These are phyloP conservation scores for Drosophila rufa DNA, from an alignment of 1,140 invertebrate species.

Conservation along the genomic window DNA sequence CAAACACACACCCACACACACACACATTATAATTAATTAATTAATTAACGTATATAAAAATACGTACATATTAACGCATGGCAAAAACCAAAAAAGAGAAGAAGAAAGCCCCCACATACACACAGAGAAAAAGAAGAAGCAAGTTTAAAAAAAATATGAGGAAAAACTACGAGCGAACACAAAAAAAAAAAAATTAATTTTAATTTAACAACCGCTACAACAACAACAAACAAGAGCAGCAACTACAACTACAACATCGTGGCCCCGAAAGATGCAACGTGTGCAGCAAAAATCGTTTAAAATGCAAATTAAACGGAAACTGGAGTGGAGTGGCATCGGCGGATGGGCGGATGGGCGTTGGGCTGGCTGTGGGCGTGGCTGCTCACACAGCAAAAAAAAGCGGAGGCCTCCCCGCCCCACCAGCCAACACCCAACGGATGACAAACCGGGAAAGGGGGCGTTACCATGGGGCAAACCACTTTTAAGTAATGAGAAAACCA, in stretches of 20 bases:
- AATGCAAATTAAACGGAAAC: constrained; percentile 79
- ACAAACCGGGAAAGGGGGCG: constrained; percentile 54
- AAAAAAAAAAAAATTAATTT: constrained; percentile 77
- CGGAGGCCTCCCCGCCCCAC: constrained; percentile 24
- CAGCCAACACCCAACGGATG: constrained; percentile 42
- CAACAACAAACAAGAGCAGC: constrained; percentile 34
- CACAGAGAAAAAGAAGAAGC: constrained; percentile 16
- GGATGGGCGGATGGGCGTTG: constrained; percentile 3
- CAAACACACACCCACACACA: constrained; percentile 43
- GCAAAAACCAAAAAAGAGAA: constrained; percentile 11
- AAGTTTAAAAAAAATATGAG: constrained; percentile 18
- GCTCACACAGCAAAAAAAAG: constrained; percentile 37
- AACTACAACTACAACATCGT: constrained; percentile 32
- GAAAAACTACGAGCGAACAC: constrained; percentile 59
- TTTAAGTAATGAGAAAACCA: constrained; percentile 76
- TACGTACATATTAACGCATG: constrained; percentile 39
- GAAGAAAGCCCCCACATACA: constrained; percentile 13
- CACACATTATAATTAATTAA: constrained; percentile 71
- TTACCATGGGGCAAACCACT: constrained; percentile 40
- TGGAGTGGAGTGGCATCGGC: constrained; percentile 51
- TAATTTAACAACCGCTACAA: constrained; percentile 74
- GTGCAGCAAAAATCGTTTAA: constrained; percentile 84
- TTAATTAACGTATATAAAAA: constrained; percentile 69
- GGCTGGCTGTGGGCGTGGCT: constrained; percentile 43
- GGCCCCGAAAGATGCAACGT: constrained; percentile 72